Conservation (phyloP, 2,797 vertebrate species). For the Eospalax fontanierii region DNA sequence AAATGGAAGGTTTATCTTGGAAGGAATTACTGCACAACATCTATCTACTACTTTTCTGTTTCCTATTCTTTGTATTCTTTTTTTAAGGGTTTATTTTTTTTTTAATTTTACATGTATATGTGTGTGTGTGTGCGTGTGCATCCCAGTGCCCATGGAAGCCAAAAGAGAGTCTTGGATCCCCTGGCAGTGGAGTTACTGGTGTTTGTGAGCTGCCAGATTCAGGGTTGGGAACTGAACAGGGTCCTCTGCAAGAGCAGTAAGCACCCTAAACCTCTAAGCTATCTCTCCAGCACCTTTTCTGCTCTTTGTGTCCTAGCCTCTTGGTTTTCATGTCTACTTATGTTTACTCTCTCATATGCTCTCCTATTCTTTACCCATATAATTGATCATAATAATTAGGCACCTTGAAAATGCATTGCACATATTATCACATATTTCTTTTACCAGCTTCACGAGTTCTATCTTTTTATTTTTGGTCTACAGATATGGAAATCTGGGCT, state of each 20-base stretch:
- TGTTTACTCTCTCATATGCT: neutral
- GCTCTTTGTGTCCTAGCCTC: neutral
- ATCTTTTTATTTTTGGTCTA: neutral
- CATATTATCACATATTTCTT: neutral
- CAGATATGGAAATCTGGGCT: neutral
- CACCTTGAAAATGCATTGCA: neutral
- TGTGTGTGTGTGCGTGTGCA: no score
- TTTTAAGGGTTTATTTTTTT: no score
- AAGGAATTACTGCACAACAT: no score
- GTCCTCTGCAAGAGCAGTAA: no score
- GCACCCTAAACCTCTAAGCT: no score
- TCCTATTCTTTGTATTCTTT: neutral
- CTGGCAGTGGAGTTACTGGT: no score
- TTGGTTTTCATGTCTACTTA: neutral
- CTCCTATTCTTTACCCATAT: neutral
- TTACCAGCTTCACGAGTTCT: neutral
- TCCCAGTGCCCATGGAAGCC: no score
- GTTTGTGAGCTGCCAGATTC: no score
- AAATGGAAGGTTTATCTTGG: no score
- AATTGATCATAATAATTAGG: neutral
- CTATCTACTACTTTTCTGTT: neutral
- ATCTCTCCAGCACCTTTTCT: neutral
- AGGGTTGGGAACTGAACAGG: no score
- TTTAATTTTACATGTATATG: no score
- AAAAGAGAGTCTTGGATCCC: no score